phyloP scores from a whole-genome alignment of 1,140 invertebrate genomes.

The Zaprionus davidi region DNA sequence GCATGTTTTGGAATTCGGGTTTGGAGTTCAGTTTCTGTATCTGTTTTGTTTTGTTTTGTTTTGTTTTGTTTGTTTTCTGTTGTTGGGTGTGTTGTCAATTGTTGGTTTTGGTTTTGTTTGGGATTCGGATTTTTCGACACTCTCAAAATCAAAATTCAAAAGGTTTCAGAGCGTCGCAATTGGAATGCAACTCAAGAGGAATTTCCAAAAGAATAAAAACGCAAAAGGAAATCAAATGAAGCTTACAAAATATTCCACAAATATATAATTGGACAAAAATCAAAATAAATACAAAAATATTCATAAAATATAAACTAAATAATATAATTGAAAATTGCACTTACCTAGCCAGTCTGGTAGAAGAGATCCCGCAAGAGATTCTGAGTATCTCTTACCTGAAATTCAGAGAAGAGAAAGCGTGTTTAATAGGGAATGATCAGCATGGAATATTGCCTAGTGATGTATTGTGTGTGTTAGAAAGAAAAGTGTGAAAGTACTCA shows the following conservation, averaged over 20 bases:
- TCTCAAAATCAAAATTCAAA: constrained; percentile 53
- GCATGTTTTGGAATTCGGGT: constrained; percentile 25
- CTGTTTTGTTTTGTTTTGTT: constrained; percentile 10
- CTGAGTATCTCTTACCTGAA: constrained; percentile 85
- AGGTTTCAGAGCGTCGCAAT: constrained; percentile 33
- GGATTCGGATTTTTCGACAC: constrained; percentile 36
- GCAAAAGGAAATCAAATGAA: constrained; percentile 25
- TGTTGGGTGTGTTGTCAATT: constrained; percentile 39
- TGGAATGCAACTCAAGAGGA: constrained; percentile 62
- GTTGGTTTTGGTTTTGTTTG: constrained; percentile 7
- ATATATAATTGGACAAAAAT: constrained; percentile 54
- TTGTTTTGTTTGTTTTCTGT: constrained; percentile 7
- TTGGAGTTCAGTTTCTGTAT: constrained; percentile 1
- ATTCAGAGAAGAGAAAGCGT: constrained; percentile 54
- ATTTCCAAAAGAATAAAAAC: constrained; percentile 31
- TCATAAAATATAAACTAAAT: constrained; percentile 70
- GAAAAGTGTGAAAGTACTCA: neutral
- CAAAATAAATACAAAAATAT: constrained; percentile 62
- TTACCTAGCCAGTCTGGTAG: constrained; percentile 85
- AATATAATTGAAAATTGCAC: constrained; percentile 70
- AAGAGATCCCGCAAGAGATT: constrained; percentile 85
- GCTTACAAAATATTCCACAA: constrained; percentile 10
- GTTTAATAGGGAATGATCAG: constrained; percentile 29
- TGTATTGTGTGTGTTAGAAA: constrained; percentile 29
- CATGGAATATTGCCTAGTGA: constrained; percentile 28